Evolutionary conservation across 2,888 invertebrate species (phyloP).

Genomic region (Melanostoma scalare): DNA sequence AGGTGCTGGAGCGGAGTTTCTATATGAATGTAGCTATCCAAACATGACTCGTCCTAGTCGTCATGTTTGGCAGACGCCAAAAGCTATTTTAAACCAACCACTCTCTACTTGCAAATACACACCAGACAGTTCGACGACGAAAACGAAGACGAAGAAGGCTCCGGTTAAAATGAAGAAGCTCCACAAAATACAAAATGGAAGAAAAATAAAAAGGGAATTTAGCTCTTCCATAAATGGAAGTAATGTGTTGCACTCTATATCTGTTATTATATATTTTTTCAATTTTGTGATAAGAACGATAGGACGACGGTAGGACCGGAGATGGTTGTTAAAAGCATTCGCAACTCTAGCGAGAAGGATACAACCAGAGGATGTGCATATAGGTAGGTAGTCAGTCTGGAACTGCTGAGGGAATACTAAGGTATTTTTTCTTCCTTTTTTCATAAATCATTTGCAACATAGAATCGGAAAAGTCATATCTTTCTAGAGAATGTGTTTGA

Average conservation of each 20-base stretch:
- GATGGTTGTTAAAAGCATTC: slow-evolving; percentile 49
- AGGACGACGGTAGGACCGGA: neutral
- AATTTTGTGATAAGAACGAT: neutral
- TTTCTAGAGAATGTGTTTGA: neutral
- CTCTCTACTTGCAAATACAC: neutral
- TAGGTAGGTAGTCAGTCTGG: slow-evolving; percentile 21
- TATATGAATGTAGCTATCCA: neutral
- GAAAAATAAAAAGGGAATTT: neutral
- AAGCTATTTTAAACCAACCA: slow-evolving; percentile 42
- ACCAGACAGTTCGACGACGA: neutral
- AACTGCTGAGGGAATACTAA: slow-evolving; percentile 27
- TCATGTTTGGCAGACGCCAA: slow-evolving; percentile 30
- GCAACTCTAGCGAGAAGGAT: slow-evolving; percentile 17
- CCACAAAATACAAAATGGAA: neutral
- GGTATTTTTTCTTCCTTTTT: neutral
- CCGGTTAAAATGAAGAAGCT: slow-evolving; percentile 5
- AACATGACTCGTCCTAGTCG: slow-evolving; percentile 13
- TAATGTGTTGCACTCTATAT: slow-evolving; percentile 26
- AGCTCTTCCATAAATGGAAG: slow-evolving; percentile 20
- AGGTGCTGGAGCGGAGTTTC: slow-evolving; percentile 17
- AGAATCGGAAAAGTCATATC: slow-evolving; percentile 46
- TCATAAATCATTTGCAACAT: slow-evolving; percentile 47
- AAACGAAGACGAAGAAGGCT: neutral
- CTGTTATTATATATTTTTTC: neutral
- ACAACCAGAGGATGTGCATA: slow-evolving; percentile 18